These are phyloP conservation scores for Drosophila kikkawai DNA, from an alignment of 1,140 invertebrate genomes.

Conservation along the genomic window DNA sequence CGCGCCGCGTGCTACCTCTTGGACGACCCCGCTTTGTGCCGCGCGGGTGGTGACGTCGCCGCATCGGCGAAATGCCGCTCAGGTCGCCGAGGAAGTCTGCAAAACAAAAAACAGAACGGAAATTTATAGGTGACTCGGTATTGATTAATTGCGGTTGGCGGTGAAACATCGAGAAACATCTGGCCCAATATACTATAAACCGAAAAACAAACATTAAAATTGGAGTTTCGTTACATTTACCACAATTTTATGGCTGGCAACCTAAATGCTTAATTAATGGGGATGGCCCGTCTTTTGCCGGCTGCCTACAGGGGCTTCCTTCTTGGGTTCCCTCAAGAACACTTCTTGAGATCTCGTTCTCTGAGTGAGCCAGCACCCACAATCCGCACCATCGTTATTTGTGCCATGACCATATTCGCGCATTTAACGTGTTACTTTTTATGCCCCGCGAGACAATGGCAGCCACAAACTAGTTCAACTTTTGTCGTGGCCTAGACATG, in stretches of 20 bases:
- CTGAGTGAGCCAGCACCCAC: slow-evolving; percentile 26
- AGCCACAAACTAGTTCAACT: slow-evolving; percentile 40
- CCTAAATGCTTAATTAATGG: slow-evolving; percentile 38
- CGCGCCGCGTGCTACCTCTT: slow-evolving; percentile 87
- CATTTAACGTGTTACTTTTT: slow-evolving; percentile 60
- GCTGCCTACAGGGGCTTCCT: slow-evolving; percentile 18
- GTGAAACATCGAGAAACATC: slow-evolving; percentile 48
- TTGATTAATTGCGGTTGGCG: slow-evolving; percentile 74
- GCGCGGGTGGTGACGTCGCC: slow-evolving; percentile 86
- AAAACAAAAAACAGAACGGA: slow-evolving; percentile 44
- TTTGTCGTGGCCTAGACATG: slow-evolving; percentile 22
- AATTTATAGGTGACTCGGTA: slow-evolving; percentile 64
- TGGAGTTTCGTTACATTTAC: slow-evolving; percentile 53
- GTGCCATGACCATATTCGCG: slow-evolving; percentile 68
- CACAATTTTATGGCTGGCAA: slow-evolving; percentile 69
- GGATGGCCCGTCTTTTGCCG: slow-evolving; percentile 6
- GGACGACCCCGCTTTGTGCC: slow-evolving; percentile 89
- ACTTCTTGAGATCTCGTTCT: slow-evolving; percentile 6
- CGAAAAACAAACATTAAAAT: slow-evolving; percentile 42
- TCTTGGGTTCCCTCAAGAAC: slow-evolving; percentile 2
- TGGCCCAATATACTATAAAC: slow-evolving; percentile 52
- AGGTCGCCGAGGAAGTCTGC: slow-evolving; percentile 76
- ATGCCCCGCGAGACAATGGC: slow-evolving; percentile 33
- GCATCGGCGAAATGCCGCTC: slow-evolving; percentile 73
- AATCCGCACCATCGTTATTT: slow-evolving; percentile 36